Conservation (phyloP, 2,797 vertebrate genomes). For the Spinus olivaceus region DNA sequence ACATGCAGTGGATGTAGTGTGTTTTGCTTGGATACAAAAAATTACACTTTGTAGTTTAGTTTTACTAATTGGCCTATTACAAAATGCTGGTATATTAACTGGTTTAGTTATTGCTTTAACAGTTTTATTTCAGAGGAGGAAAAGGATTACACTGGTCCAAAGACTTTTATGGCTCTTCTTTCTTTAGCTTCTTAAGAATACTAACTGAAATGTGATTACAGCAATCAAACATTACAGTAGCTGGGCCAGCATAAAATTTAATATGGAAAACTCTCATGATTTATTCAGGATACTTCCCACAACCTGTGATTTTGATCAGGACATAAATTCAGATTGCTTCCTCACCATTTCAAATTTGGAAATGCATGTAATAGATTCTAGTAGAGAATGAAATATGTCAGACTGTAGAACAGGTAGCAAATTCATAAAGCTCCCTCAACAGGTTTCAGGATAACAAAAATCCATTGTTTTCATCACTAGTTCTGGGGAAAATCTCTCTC, state of each 20-base stretch:
- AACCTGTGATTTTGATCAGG: neutral
- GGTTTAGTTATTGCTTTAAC: neutral
- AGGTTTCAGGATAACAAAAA: neutral
- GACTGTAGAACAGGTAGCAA: neutral
- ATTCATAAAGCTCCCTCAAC: neutral
- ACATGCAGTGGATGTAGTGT: neutral
- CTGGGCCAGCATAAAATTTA: neutral
- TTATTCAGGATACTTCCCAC: conserved; percentile 5
- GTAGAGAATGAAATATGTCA: neutral
- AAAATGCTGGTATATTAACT: neutral
- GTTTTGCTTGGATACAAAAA: conserved; percentile 29
- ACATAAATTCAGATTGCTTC: conserved; percentile 16
- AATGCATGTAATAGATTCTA: neutral
- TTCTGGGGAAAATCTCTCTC: neutral
- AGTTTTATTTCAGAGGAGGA: neutral
- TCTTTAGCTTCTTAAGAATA: neutral
- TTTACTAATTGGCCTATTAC: neutral
- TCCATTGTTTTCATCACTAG: neutral
- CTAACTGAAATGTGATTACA: conserved; percentile 5
- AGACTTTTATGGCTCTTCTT: neutral
- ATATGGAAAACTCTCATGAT: neutral
- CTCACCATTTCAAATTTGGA: neutral
- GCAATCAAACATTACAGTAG: neutral
- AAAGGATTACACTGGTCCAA: neutral
- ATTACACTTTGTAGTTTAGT: neutral